Percentiles rank a stretch among this genome's conserved stretches.
phyloP scores from a whole-genome alignment of 2,113 vertebrate genomes.

The Microtus ochrogaster region DNA sequence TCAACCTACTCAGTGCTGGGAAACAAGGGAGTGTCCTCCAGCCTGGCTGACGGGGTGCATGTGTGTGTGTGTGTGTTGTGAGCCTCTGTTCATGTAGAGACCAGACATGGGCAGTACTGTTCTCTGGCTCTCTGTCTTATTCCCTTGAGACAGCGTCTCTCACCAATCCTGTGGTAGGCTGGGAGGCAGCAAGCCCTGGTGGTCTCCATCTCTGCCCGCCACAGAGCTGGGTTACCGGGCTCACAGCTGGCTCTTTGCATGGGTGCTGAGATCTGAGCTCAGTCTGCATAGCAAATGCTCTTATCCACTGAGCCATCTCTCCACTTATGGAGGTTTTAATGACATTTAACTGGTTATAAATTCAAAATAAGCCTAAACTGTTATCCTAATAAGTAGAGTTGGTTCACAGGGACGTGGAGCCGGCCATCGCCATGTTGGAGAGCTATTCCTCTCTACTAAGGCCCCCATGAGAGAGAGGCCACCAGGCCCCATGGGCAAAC shows the following conservation, averaged over 20 bases:
- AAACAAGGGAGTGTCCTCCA: not conserved
- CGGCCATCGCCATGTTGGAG: not conserved
- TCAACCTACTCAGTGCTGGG: not conserved
- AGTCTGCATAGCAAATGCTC: not conserved
- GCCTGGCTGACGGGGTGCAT: not conserved
- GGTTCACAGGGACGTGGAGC: rapidly evolving
- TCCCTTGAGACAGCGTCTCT: not conserved
- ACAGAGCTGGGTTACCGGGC: not conserved
- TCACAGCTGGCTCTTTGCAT: too few relatives aligned
- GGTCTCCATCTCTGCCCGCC: not conserved
- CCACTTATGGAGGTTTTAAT: not conserved
- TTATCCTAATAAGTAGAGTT: not conserved
- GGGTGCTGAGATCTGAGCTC: not conserved
- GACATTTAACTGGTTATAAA: not conserved
- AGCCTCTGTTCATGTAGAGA: not conserved
- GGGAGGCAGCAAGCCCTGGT: not conserved
- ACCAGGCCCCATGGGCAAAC: not conserved
- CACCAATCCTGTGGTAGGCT: not conserved
- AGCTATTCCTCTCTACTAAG: not conserved
- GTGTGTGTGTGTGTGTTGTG: not conserved
- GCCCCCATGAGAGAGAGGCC: not conserved
- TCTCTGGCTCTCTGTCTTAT: not conserved
- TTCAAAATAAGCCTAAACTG: not conserved
- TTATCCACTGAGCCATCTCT: not conserved
- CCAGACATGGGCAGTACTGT: not conserved